Percentiles rank a stretch among this genome's conserved stretches.
phyloP scores from a whole-genome alignment of 2,113 vertebrate species.

The Microtus pennsylvanicus region DNA sequence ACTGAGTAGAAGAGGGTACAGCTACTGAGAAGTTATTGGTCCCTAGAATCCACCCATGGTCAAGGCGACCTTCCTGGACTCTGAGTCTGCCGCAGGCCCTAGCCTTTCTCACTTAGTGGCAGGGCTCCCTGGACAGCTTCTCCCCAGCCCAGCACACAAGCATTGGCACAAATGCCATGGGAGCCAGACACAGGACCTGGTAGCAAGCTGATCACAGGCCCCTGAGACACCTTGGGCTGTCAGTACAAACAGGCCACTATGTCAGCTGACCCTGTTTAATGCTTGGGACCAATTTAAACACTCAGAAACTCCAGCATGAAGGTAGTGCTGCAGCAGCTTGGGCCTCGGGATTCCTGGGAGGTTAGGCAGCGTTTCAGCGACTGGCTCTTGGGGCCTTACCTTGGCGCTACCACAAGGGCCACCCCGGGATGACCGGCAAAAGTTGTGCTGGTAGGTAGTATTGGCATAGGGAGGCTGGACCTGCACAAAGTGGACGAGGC shows the following conservation, averaged over 20 bases:
- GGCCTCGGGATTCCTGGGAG: conserved; percentile 36
- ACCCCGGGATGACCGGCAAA: conserved; percentile 50
- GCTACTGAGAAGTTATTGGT: neutral
- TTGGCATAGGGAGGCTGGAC: neutral
- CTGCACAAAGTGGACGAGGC: conserved; percentile 75
- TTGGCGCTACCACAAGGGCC: neutral
- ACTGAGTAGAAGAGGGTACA: neutral
- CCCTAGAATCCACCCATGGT: neutral
- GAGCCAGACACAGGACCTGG: neutral
- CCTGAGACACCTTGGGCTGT: neutral
- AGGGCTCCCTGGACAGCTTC: neutral
- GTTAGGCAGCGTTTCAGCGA: neutral
- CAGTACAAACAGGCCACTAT: neutral
- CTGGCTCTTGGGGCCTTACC: neutral
- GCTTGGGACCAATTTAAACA: conserved; percentile 81
- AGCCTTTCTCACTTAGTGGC: neutral
- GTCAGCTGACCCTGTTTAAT: conserved; percentile 73
- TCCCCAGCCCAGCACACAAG: neutral
- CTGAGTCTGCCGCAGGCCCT: neutral
- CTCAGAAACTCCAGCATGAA: conserved; percentile 80
- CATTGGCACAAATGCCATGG: neutral
- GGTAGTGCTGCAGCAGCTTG: conserved; percentile 67
- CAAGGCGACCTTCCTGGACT: neutral
- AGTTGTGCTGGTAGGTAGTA: conserved; percentile 83
- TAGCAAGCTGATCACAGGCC: neutral